Conservation (phyloP, 2,797 vertebrate species). For the Sylvilagus floridanus region DNA sequence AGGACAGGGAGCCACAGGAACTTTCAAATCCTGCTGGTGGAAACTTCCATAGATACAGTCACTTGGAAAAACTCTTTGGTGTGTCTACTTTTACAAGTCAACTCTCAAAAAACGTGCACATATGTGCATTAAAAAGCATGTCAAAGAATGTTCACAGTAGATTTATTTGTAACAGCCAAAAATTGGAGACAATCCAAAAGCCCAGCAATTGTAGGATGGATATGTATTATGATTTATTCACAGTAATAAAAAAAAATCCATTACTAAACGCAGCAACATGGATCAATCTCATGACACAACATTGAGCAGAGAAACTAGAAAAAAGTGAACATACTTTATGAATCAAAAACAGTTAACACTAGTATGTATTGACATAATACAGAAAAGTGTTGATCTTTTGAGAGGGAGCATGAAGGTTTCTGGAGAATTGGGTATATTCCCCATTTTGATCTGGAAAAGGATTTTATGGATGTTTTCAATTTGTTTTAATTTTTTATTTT, state of each 20-base stretch:
- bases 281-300: neutral
- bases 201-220: neutral
- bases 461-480: neutral
- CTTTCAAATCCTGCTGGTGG: neutral
- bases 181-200: neutral
- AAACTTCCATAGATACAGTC: neutral
- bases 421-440: neutral
- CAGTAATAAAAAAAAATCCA: constrained; percentile 20
- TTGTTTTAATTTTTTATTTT: too few relatives aligned
- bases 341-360: neutral
- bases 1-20: neutral
- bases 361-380: neutral
- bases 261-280: neutral
- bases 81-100: neutral
- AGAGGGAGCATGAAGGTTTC: neutral
- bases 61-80: neutral
- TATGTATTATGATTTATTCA: neutral
- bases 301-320: neutral
- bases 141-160: neutral
- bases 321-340: neutral
- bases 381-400: too few relatives aligned
- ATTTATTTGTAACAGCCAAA: neutral
- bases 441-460: neutral
- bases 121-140: neutral
- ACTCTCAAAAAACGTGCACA: neutral